A percentile compares a stretch with the other conserved stretches of the same genome.
Evolutionary conservation across 2,888 invertebrate species (phyloP).

Genomic region (Drosophila hamatofila): DNA sequence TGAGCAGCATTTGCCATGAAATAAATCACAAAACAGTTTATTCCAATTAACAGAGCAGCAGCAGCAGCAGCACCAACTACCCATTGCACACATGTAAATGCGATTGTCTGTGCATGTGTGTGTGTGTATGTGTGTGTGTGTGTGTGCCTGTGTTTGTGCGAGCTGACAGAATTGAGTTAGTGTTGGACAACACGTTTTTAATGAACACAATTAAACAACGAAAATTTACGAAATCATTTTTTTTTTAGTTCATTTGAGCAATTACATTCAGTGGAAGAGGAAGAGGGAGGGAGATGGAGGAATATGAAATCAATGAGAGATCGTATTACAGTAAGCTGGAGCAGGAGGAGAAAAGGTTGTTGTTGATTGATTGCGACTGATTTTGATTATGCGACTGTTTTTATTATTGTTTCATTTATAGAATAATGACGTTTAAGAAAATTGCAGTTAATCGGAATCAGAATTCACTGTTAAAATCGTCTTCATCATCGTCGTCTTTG

Average conservation of each 20-base stretch:
- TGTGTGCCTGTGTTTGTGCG: background rate
- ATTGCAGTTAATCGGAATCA: background rate
- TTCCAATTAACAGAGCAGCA: slow-evolving; percentile 58
- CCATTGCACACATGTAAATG: slow-evolving; percentile 5
- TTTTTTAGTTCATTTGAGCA: background rate
- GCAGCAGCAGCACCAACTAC: slow-evolving; percentile 10
- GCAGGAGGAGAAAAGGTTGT: background rate
- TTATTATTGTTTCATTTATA: background rate
- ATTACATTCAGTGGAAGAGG: background rate
- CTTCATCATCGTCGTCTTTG: background rate
- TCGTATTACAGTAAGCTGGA: background rate
- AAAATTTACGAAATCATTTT: slow-evolving; percentile 3
- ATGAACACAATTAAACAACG: slow-evolving; percentile 15
- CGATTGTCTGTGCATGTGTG: background rate
- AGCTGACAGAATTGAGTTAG: slow-evolving; percentile 13
- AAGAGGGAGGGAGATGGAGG: background rate
- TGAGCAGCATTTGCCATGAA: slow-evolving; percentile 40
- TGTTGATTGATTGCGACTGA: no score
- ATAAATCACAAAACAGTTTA: slow-evolving; percentile 64
- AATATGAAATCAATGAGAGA: background rate
- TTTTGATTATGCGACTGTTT: background rate
- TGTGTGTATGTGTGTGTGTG: background rate
- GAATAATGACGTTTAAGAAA: background rate
- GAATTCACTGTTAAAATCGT: background rate
- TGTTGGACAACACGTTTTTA: slow-evolving; percentile 14